Evolutionary conservation across 2,797 vertebrate genomes (phyloP).

Genomic region (Numenius phaeopus): DNA sequence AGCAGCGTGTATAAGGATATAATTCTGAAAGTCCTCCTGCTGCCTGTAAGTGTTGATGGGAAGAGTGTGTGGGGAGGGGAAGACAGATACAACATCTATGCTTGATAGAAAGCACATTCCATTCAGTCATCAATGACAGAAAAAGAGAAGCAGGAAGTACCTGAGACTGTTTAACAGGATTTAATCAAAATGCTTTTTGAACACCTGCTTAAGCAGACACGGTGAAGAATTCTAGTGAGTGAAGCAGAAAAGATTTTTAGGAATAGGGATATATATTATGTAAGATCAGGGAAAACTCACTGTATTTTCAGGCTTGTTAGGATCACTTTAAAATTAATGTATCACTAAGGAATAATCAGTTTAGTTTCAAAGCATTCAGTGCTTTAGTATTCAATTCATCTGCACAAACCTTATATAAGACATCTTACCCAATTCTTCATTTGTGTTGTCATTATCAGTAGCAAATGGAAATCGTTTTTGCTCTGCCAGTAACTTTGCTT

Average conservation of each 20-base stretch:
- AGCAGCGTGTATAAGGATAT: neutral
- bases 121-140: neutral
- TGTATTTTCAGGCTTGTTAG: neutral
- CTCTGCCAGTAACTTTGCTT: slow-evolving; percentile 93
- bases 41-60: neutral
- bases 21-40: neutral
- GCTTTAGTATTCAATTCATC: neutral
- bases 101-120: neutral
- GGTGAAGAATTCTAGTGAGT: neutral
- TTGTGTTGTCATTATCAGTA: slow-evolving; percentile 89
- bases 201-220: neutral
- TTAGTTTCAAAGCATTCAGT: neutral
- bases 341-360: neutral
- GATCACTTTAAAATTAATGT: neutral
- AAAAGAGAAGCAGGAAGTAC: neutral
- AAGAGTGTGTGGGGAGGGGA: neutral
- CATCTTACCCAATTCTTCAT: slow-evolving; percentile 93
- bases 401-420: neutral
- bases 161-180: neutral
- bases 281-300: neutral
- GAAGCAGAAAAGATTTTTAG: neutral
- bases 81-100: neutral
- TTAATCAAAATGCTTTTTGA: neutral
- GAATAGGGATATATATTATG: neutral
- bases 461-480: slow-evolving; percentile 95